phyloP scores from a whole-genome alignment of 2,113 vertebrate genomes.

The Ictidomys tridecemlineatus region DNA sequence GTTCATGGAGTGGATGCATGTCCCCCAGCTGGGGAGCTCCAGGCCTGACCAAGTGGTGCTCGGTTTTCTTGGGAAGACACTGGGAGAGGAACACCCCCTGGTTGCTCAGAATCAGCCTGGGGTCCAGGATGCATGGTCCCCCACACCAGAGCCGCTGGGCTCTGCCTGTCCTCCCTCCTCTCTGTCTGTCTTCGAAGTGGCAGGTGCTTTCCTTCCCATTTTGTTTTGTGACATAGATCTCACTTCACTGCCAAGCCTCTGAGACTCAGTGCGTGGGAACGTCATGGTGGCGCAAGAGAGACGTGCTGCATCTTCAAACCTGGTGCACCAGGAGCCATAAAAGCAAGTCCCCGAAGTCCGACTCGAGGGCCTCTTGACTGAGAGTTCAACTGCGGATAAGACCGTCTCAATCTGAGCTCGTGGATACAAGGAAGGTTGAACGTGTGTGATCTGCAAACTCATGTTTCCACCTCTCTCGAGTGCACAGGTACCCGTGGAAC shows the following conservation, averaged over 20 bases:
- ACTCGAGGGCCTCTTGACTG: slow-evolving; percentile 86
- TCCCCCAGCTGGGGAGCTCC: not conserved
- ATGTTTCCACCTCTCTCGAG: not conserved
- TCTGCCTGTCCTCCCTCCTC: not conserved
- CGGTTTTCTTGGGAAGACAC: not conserved
- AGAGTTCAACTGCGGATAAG: slow-evolving; percentile 85
- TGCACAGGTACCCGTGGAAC: not conserved
- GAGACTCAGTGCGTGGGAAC: not conserved
- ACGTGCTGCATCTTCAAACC: slow-evolving; percentile 80
- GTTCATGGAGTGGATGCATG: not conserved
- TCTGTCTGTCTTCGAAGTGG: fast-evolving
- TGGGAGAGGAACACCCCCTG: fast-evolving
- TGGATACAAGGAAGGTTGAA: slow-evolving; percentile 80
- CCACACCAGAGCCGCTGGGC: not conserved
- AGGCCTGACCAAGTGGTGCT: not conserved
- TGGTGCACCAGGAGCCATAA: slow-evolving; percentile 71
- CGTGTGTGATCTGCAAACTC: slow-evolving; percentile 78
- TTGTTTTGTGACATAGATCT: slow-evolving; percentile 16
- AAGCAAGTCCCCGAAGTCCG: slow-evolving; percentile 81
- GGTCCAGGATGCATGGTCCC: not conserved
- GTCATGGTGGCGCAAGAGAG: not conserved
- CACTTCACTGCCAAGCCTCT: not conserved
- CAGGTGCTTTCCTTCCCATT: not conserved
- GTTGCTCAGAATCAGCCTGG: not conserved
- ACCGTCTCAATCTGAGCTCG: slow-evolving; percentile 85